Conservation (phyloP, 2,888 invertebrate genomes). For the Ormyrus pomaceus region DNA sequence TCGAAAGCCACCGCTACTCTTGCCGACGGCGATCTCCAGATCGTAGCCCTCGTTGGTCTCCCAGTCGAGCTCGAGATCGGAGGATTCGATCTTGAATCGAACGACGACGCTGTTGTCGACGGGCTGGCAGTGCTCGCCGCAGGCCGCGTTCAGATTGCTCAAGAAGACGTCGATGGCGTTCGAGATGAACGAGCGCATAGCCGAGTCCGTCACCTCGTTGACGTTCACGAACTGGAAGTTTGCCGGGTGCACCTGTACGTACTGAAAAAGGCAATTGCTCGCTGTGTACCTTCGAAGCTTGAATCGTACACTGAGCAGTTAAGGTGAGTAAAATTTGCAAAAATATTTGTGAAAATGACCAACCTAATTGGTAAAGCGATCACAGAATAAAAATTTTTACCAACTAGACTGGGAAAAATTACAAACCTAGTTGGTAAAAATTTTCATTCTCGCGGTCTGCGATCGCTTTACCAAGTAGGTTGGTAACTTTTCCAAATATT, state of each 20-base stretch:
- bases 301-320: too few relatives aligned
- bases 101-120: constrained; percentile 79
- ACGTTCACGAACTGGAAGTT: constrained; percentile 43
- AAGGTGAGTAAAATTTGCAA: not conserved
- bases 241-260: constrained; percentile 16
- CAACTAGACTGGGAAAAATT: too few relatives aligned
- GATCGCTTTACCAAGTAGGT: too few relatives aligned
- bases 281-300: too few relatives aligned
- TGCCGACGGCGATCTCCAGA: constrained; percentile 76
- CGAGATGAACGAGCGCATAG: constrained; percentile 74
- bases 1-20: constrained; percentile 22
- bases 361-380: too few relatives aligned
- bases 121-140: constrained; percentile 77
- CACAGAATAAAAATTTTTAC: too few relatives aligned
- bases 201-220: constrained; percentile 67
- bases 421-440: too few relatives aligned
- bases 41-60: constrained; percentile 83
- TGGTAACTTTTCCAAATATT: too few relatives aligned
- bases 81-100: constrained; percentile 77
- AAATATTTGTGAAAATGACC: not conserved
- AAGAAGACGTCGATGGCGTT: constrained; percentile 79
- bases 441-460: too few relatives aligned
- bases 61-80: constrained; percentile 79
- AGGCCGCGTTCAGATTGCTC: constrained; percentile 79
- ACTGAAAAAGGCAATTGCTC: constrained; percentile 24